Percentiles rank a stretch among this genome's conserved stretches.
Conservation (phyloP, 1,140 invertebrate species). For the Maniola jurtina region DNA sequence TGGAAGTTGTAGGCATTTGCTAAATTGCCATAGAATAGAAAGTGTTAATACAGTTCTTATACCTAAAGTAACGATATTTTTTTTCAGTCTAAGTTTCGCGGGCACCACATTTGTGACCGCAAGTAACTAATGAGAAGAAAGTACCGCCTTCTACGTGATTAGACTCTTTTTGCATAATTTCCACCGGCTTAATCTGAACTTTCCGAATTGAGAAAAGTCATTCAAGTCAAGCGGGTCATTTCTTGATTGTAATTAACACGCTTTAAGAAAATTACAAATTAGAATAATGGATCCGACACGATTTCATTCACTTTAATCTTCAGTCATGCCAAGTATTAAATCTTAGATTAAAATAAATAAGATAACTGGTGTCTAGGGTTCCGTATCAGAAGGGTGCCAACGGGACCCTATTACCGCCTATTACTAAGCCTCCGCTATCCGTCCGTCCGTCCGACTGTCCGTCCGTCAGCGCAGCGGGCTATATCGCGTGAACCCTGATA, state of each 20-base stretch:
- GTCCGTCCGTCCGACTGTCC: too few species aligned
- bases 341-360: neutral
- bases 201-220: neutral
- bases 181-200: slow-evolving; percentile 1
- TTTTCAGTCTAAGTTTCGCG: slow-evolving; percentile 50
- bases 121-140: slow-evolving; percentile 67
- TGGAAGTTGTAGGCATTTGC: too few species aligned
- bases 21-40: slow-evolving; percentile 35
- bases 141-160: slow-evolving; percentile 44
- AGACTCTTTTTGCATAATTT: slow-evolving; percentile 39
- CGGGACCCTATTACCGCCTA: too few species aligned
- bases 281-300: slow-evolving; percentile 5
- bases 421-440: too few species aligned
- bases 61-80: slow-evolving; percentile 41
- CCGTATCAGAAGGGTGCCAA: neutral
- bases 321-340: neutral
- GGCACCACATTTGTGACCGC: slow-evolving; percentile 46
- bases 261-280: neutral
- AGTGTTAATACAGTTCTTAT: slow-evolving; percentile 56
- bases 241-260: slow-evolving; percentile 2
- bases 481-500: too few species aligned
- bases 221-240: neutral
- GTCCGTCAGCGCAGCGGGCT: too few species aligned
- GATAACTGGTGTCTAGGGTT: neutral
- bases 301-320: neutral